A percentile compares a stretch with the other conserved stretches of the same genome.
phyloP scores from a whole-genome alignment of 2,113 vertebrate genomes.

The Acinonyx jubatus region DNA sequence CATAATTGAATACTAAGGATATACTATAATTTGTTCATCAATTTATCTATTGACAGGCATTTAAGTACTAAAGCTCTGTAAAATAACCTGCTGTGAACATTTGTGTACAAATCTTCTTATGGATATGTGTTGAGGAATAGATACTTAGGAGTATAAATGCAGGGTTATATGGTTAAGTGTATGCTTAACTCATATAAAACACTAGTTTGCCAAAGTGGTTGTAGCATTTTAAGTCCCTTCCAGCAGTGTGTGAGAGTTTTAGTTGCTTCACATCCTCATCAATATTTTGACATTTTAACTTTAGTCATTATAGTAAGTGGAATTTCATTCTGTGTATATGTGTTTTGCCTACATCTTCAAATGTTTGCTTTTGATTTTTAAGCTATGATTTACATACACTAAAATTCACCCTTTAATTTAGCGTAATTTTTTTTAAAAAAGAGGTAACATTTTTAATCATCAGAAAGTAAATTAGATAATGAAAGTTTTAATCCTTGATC shows the following conservation, averaged over 20 bases:
- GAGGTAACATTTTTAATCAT: conserved; percentile 54
- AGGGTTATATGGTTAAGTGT: not conserved
- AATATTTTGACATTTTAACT: not conserved
- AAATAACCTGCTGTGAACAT: not conserved
- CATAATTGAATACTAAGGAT: not conserved
- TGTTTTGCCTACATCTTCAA: not conserved
- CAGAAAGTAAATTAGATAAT: conserved; percentile 45
- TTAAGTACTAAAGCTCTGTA: not conserved
- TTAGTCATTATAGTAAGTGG: not conserved
- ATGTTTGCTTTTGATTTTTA: not conserved
- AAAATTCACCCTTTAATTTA: not conserved
- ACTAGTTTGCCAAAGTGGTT: not conserved
- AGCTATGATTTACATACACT: not conserved
- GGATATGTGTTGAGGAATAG: not conserved
- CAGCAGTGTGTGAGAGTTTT: not conserved
- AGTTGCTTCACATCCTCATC: not conserved
- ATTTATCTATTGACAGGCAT: not conserved
- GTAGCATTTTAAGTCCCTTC: not conserved
- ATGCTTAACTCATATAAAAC: not conserved
- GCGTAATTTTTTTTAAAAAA: not conserved
- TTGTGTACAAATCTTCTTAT: not conserved
- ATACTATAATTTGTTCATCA: not conserved
- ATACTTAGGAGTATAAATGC: not conserved
- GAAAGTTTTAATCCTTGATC: conserved; percentile 38
- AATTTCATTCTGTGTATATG: not conserved